phyloP scores from a whole-genome alignment of 64 coral and sea anemone species.

The Montipora capricornis region DNA sequence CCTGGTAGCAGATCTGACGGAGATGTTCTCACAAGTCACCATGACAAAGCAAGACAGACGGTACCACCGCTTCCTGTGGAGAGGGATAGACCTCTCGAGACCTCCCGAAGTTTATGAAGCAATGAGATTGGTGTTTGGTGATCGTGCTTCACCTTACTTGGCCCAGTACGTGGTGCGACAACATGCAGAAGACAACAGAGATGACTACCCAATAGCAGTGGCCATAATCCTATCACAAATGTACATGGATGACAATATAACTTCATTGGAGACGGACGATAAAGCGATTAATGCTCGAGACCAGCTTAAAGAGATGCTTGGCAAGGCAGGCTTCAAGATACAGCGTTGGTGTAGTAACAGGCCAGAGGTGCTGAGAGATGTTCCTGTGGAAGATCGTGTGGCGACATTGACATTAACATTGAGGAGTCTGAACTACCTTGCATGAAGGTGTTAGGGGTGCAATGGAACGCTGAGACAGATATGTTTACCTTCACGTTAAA shows the following conservation, averaged over 20 bases:
- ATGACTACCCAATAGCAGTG: conserved; percentile 23
- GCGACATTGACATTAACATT: conserved; percentile 35
- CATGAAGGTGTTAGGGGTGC: conserved; percentile 29
- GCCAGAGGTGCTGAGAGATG: background rate
- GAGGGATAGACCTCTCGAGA: conserved; percentile 19
- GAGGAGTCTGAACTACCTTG: conserved; percentile 36
- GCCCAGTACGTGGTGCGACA: conserved; percentile 29
- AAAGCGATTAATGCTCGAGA: background rate
- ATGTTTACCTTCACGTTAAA: conserved; percentile 28
- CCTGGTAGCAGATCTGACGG: conserved; percentile 51
- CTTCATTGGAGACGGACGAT: background rate
- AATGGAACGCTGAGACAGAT: conserved; percentile 31
- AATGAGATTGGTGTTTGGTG: conserved; percentile 40
- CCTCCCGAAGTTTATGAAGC: conserved; percentile 55
- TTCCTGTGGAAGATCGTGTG: conserved; percentile 35
- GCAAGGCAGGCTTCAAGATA: conserved; percentile 26
- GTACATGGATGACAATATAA: conserved; percentile 55
- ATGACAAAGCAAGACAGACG: conserved; percentile 31
- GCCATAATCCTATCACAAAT: conserved; percentile 22
- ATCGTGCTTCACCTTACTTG: background rate
- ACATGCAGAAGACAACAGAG: conserved; percentile 44
- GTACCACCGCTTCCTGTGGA: conserved; percentile 66
- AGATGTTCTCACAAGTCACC: conserved; percentile 41
- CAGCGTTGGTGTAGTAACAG: conserved; percentile 22
- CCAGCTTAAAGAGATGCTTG: conserved; percentile 4